Percentiles rank a stretch among this genome's conserved stretches.
Evolutionary conservation across 2,113 vertebrate species (phyloP).

Genomic region (Thermophis baileyi): DNA sequence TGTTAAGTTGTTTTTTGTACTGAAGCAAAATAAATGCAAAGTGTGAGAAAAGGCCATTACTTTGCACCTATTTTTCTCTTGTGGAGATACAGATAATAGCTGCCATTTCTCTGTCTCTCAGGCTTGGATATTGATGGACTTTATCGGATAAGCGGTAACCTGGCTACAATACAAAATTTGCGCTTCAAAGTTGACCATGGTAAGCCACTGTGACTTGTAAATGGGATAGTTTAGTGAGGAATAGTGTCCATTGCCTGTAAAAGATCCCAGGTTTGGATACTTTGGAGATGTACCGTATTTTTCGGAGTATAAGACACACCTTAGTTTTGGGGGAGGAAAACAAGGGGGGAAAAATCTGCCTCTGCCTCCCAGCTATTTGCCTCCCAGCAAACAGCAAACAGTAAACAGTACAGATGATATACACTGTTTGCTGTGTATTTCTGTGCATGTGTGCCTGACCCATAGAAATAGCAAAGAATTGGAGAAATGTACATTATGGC

Average conservation of each 20-base stretch:
- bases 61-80: rapidly evolving
- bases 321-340: too few relatives aligned
- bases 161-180: constrained; percentile 91
- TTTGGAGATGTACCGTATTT: not conserved
- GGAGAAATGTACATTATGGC: too few relatives aligned
- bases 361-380: too few relatives aligned
- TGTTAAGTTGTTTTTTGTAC: not conserved
- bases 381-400: too few relatives aligned
- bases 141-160: constrained; percentile 92
- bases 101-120: constrained; percentile 24
- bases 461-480: too few relatives aligned
- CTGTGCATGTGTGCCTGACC: too few relatives aligned
- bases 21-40: not conserved
- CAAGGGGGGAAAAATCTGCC: too few relatives aligned
- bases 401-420: too few relatives aligned
- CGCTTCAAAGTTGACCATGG: constrained; percentile 92
- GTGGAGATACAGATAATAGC: not conserved
- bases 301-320: too few relatives aligned
- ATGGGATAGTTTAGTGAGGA: too few relatives aligned
- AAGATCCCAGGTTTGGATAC: not conserved
- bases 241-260: not conserved
- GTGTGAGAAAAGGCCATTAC: not conserved
- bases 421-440: too few relatives aligned
- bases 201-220: constrained; percentile 51
- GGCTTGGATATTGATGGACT: constrained; percentile 90